Conservation (phyloP, 2,797 vertebrate genomes). For the Neostethus bicornis region DNA sequence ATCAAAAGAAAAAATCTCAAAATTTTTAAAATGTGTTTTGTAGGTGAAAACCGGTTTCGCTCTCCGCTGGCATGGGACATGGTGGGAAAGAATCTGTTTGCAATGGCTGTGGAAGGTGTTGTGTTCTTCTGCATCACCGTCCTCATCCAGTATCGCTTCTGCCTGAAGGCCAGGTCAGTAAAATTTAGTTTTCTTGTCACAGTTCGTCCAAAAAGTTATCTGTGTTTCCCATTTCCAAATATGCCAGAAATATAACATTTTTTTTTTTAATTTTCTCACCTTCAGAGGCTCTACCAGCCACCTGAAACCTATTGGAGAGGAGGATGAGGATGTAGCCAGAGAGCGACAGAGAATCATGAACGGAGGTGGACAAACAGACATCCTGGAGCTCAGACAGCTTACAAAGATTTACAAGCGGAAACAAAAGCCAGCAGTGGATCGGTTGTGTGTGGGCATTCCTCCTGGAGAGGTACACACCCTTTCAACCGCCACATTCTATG, state of each 20-base stretch:
- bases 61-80: constrained; percentile 97
- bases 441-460: constrained; percentile 95
- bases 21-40: constrained; percentile 4
- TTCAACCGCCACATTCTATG: neutral
- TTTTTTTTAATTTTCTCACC: constrained; percentile 3
- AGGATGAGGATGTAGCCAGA: constrained; percentile 95
- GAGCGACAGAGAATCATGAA: constrained; percentile 94
- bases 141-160: constrained; percentile 97
- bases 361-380: constrained; percentile 90
- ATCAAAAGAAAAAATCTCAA: neutral
- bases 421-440: constrained; percentile 95
- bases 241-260: constrained; percentile 6
- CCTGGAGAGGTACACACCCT: constrained; percentile 88
- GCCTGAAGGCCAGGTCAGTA: constrained; percentile 90
- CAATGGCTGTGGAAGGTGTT: constrained; percentile 94
- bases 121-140: constrained; percentile 95
- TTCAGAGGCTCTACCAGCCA: constrained; percentile 86
- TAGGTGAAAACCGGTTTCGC: constrained; percentile 94
- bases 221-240: neutral
- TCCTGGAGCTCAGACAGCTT: constrained; percentile 91
- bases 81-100: constrained; percentile 97
- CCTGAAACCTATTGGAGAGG: constrained; percentile 89
- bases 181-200: neutral
- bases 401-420: constrained; percentile 97
- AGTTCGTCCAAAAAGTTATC: neutral